These are phyloP conservation scores for Thymelicus lineola DNA, from an alignment of 2,888 invertebrate species.

Conservation along the genomic window DNA sequence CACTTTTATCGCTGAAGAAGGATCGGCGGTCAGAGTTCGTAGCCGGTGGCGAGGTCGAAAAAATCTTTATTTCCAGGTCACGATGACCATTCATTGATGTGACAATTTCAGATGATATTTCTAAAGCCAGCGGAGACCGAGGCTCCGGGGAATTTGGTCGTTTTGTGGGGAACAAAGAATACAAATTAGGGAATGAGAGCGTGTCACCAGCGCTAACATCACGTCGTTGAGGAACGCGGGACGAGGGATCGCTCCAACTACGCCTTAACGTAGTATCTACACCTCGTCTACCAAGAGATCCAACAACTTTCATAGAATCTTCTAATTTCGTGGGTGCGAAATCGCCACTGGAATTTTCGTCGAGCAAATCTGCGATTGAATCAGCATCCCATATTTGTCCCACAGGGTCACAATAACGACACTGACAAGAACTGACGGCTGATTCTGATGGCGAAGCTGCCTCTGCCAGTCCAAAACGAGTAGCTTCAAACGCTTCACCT, in stretches of 20 bases:
- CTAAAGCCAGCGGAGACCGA: conserved; percentile 81
- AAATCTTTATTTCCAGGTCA: conserved; percentile 92
- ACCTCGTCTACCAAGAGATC: conserved; percentile 70
- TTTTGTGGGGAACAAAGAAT: conserved; percentile 77
- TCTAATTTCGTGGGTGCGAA: conserved; percentile 80
- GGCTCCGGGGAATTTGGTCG: conserved; percentile 73
- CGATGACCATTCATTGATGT: conserved; percentile 91
- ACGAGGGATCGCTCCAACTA: conserved; percentile 88
- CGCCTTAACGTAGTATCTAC: conserved; percentile 80
- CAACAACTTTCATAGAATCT: conserved; percentile 81
- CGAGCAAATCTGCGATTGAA: conserved; percentile 81
- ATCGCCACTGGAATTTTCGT: conserved; percentile 78
- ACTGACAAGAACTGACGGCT: conserved; percentile 87
- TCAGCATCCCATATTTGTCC: conserved; percentile 91
- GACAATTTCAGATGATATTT: conserved; percentile 91
- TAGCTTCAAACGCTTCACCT: conserved; percentile 81
- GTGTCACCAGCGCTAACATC: conserved; percentile 66
- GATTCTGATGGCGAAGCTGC: conserved; percentile 78
- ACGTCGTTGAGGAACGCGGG: conserved; percentile 72
- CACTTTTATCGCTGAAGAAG: conserved; percentile 81
- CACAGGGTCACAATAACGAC: conserved; percentile 90
- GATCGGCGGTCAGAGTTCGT: conserved; percentile 74
- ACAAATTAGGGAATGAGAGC: conserved; percentile 76
- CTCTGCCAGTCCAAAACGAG: conserved; percentile 74
- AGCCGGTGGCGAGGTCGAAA: conserved; percentile 86